Base-by-base conservation (phyloP, 2,113 vertebrate genomes). In the Columba janthina region DNA sequence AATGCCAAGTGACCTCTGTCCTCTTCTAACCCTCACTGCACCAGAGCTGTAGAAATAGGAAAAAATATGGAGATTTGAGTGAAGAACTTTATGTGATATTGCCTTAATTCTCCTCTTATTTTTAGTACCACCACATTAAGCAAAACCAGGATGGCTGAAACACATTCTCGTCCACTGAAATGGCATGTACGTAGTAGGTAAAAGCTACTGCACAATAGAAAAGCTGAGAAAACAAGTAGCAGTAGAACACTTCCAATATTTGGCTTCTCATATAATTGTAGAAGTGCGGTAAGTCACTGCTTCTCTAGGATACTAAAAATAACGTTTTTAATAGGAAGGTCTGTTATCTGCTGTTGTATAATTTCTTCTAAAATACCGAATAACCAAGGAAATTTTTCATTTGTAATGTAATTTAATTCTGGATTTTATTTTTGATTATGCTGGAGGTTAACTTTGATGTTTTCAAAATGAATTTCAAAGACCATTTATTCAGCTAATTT, bases 381-480 rank as follows among this genome's bases (percentile, higher is more conserved):
- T 69, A 95, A 17, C 53, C 76, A 89, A 70, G 93, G 92, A 90
- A 98, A 58, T 93, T 96, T 97, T 97, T 95, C 84, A 87, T 96
- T 97, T 97, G 72, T 80, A 93, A 88, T 74, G 76, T 66, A 96
- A 96, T 93, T 97, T 95, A 83, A 96, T 93, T 98, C 89, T 90
- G 80, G 74, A 97, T 96, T 97, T 98, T 95, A 95, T 87, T 97
- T 95, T 97, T 97, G 64, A 96, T 97, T 96, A 74, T 88, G 87
- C 58, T 61, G 66, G 91, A 91, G 92, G 89, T 96, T 97, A 94
- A 94, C 97, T 97, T 97, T 97, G 96, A 96, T 96, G 97, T 97
- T 98, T 97, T 97, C 77, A 94, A 95, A 98, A 96, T 94, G 84
- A 93, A 95, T 98, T 97, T 98, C 96, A 97, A 97, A 98, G 94